These are phyloP conservation scores for Phoxinus dragarum DNA, from an alignment of 2,797 vertebrate species.

Conservation along the genomic window DNA sequence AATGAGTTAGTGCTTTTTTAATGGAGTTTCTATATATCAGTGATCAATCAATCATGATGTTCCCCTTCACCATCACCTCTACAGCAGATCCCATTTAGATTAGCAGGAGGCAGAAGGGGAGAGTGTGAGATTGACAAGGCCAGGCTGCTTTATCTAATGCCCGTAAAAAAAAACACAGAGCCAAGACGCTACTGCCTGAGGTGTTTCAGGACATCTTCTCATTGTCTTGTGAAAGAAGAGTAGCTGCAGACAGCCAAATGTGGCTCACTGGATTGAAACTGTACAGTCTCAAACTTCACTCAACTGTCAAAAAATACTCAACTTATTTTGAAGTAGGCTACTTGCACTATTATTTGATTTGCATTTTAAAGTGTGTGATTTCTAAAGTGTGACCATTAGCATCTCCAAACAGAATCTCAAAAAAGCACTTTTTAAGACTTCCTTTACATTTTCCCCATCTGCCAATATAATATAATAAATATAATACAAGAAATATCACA, in stretches of 20 bases:
- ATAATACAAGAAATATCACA: too few species aligned
- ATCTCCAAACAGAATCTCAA: neutral
- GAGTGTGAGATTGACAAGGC: constrained; percentile 66
- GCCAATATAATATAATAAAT: neutral
- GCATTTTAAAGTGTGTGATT: constrained; percentile 3
- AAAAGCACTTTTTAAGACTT: neutral
- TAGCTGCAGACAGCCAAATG: constrained; percentile 6
- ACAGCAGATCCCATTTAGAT: constrained; percentile 78
- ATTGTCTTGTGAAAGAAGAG: constrained; percentile 37
- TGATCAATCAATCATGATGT: constrained; percentile 28
- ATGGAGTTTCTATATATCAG: constrained; percentile 45
- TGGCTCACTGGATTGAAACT: constrained; percentile 3
- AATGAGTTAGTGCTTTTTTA: constrained; percentile 38
- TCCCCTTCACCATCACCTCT: constrained; percentile 40
- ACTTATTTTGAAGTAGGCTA: neutral
- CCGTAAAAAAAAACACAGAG: constrained; percentile 66
- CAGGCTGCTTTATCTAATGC: constrained; percentile 72
- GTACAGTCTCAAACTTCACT: neutral
- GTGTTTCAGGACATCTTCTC: constrained; percentile 36
- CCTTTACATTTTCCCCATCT: neutral
- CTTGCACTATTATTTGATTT: neutral
- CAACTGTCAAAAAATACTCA: neutral
- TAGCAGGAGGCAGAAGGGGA: constrained; percentile 55
- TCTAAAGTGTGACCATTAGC: neutral
- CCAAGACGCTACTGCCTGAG: constrained; percentile 59